These are phyloP conservation scores for Grus americana DNA, from an alignment of 2,113 vertebrate species.

Conservation along the genomic window DNA sequence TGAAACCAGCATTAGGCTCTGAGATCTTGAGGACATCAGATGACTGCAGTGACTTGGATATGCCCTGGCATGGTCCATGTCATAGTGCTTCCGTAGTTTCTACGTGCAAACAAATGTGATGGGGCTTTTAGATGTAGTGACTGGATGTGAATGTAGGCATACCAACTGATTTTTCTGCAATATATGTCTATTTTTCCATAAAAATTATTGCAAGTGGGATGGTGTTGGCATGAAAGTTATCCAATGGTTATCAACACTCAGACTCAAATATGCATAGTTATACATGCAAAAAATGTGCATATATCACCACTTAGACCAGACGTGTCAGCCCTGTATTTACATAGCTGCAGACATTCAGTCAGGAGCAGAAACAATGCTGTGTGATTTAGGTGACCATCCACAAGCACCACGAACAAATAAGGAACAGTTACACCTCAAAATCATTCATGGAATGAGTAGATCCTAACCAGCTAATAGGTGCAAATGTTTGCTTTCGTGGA, in stretches of 20 bases:
- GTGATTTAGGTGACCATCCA: neutral
- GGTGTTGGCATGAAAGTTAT: neutral
- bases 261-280: neutral
- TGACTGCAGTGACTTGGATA: neutral
- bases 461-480: neutral
- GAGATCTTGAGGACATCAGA: neutral
- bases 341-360: neutral
- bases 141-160: neutral
- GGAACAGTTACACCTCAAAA: neutral
- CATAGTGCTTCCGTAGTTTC: neutral
- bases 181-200: neutral
- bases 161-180: neutral
- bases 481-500: neutral
- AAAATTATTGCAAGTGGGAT: neutral
- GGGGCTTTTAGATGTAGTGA: neutral
- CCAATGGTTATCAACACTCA: neutral
- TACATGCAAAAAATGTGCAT: neutral
- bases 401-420: neutral
- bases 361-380: neutral
- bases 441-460: neutral
- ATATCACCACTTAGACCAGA: neutral
- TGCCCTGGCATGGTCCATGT: neutral
- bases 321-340: neutral
- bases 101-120: neutral
- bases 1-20: neutral